Conservation (phyloP, 1,140 invertebrate species). For the Seison nebaliae region DNA sequence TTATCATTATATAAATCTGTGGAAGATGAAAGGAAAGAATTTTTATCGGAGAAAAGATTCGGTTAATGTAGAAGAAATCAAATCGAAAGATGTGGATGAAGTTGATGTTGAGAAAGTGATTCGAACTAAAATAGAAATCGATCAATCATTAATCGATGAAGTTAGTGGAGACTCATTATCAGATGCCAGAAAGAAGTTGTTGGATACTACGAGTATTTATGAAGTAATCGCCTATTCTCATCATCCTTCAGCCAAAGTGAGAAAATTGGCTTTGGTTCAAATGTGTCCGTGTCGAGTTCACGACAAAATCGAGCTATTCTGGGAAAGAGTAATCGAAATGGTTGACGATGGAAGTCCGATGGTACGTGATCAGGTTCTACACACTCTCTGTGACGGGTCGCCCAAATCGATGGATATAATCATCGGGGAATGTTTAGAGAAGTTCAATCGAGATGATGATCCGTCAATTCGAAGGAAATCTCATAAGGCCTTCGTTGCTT, state of each 20-base stretch:
- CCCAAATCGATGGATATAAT: conserved; percentile 20
- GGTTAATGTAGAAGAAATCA: too few species aligned
- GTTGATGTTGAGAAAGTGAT: too few species aligned
- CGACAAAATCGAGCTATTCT: conserved; percentile 20
- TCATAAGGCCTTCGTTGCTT: conserved; percentile 19
- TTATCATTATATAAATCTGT: too few species aligned
- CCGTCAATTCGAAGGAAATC: conserved; percentile 19
- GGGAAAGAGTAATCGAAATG: conserved; percentile 24
- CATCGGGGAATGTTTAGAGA: conserved; percentile 19
- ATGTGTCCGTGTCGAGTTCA: conserved; percentile 26
- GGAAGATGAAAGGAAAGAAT: too few species aligned
- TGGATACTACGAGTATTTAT: conserved; percentile 21
- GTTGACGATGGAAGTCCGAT: conserved; percentile 15
- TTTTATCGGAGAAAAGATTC: too few species aligned
- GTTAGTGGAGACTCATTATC: too few species aligned
- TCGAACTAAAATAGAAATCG: too few species aligned
- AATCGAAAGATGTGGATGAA: too few species aligned
- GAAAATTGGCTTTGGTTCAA: conserved; percentile 21
- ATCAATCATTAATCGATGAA: too few species aligned
- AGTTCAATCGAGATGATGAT: conserved; percentile 21
- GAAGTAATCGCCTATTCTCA: conserved; percentile 20
- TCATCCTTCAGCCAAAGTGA: conserved; percentile 18
- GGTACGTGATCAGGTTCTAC: conserved; percentile 21
- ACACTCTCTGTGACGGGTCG: conserved; percentile 23
- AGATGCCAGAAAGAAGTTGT: too few species aligned